Evolutionary conservation across 2,888 invertebrate species (phyloP).

Genomic region (Leptarthrus brevirostris): DNA sequence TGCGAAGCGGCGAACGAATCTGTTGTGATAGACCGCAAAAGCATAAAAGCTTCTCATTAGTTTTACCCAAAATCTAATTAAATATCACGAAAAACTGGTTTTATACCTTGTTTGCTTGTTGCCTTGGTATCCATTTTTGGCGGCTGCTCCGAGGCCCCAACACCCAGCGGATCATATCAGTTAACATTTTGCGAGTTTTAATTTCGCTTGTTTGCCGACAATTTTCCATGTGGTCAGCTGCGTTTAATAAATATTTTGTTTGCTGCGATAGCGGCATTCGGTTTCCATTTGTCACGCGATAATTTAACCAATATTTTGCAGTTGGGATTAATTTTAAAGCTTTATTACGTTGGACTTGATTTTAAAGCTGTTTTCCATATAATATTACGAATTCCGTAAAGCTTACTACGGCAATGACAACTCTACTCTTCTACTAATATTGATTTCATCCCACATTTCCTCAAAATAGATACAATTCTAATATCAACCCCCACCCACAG

Average conservation of each 20-base stretch:
- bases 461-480: too few relatives aligned
- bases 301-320: not conserved
- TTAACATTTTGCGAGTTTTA: slow-evolving; percentile 4
- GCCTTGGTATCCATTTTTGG: not conserved
- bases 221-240: slow-evolving; percentile 13
- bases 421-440: too few relatives aligned
- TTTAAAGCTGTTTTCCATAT: too few relatives aligned
- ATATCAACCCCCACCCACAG: too few relatives aligned
- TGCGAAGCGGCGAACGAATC: not conserved
- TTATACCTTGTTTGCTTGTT: slow-evolving; percentile 21
- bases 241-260: slow-evolving; percentile 28
- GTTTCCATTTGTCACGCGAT: slow-evolving; percentile 15
- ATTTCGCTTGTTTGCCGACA: slow-evolving; percentile 15
- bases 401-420: too few relatives aligned
- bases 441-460: too few relatives aligned
- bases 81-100: not conserved
- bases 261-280: not conserved
- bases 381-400: too few relatives aligned
- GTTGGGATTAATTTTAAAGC: too few relatives aligned
- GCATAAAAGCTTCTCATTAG: slow-evolving; percentile 12
- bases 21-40: not conserved
- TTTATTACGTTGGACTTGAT: too few relatives aligned
- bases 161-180: not conserved
- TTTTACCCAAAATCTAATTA: slow-evolving; percentile 26
- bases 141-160: not conserved